Evolutionary conservation across 2,888 invertebrate species (phyloP).

Genomic region (Epirrita christyi): DNA sequence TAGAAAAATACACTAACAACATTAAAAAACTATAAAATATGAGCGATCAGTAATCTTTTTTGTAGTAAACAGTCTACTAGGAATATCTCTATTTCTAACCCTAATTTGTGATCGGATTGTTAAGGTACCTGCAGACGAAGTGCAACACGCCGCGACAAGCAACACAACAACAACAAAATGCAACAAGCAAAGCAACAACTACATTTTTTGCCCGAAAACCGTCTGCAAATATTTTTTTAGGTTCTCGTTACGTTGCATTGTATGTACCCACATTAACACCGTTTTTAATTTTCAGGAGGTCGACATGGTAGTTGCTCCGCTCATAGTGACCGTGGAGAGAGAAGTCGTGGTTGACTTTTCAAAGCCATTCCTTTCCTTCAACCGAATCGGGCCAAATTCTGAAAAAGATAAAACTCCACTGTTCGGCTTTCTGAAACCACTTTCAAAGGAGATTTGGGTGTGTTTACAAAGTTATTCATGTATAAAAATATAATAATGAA

Average conservation of each 20-base stretch:
- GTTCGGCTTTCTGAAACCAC: slow-evolving; percentile 97
- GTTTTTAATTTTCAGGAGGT: slow-evolving; percentile 89
- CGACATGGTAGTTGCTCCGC: slow-evolving; percentile 96
- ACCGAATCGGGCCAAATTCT: slow-evolving; percentile 87
- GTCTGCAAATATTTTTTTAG: background rate
- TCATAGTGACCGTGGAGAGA: slow-evolving; percentile 96
- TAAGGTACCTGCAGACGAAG: too few relatives aligned
- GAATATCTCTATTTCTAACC: too few relatives aligned
- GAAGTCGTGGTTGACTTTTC: slow-evolving; percentile 98
- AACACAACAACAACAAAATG: too few relatives aligned
- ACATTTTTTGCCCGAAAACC: background rate
- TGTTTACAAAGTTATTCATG: slow-evolving; percentile 20
- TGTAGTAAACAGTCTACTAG: too few relatives aligned
- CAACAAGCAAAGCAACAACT: background rate
- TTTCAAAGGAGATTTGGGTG: slow-evolving; percentile 99
- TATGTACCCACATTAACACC: slow-evolving; percentile 7
- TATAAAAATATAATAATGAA: slow-evolving; percentile 25
- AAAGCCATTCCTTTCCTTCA: slow-evolving; percentile 98
- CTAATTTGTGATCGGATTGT: too few relatives aligned
- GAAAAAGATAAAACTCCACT: slow-evolving; percentile 93
- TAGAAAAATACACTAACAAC: too few relatives aligned
- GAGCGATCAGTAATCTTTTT: too few relatives aligned
- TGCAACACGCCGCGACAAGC: too few relatives aligned
- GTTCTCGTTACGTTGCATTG: slow-evolving; percentile 6
- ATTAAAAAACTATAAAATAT: too few relatives aligned